phyloP scores from a whole-genome alignment of 37 sponge, comb jelly and placozoan species.

The Geodia barretti region DNA sequence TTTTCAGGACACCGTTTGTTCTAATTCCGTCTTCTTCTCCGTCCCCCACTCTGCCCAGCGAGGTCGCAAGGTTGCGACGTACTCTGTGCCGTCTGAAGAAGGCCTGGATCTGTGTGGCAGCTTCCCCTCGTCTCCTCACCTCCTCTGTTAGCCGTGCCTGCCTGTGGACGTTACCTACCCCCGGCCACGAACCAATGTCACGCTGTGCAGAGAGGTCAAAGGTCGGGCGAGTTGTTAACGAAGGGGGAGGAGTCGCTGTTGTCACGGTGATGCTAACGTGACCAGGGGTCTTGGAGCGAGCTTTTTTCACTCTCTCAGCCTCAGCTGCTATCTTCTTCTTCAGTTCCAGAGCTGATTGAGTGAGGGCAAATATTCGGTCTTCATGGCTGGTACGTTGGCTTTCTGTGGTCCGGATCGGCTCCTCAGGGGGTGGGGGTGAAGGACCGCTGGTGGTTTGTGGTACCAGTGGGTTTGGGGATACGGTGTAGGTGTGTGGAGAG shows the following conservation, averaged over 20 bases:
- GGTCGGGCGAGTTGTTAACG: neutral
- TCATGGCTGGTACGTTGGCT: neutral
- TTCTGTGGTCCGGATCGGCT: neutral
- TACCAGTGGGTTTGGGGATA: neutral
- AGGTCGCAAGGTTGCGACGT: neutral
- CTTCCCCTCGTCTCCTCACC: slow-evolving; percentile 10
- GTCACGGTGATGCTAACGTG: too few relatives aligned
- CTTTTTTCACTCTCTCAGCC: slow-evolving; percentile 6
- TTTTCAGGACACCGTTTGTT: neutral
- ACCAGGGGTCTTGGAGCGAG: too few relatives aligned
- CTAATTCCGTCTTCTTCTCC: neutral
- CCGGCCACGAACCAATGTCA: too few relatives aligned
- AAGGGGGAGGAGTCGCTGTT: neutral
- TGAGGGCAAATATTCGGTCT: slow-evolving; percentile 41
- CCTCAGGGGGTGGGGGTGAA: neutral
- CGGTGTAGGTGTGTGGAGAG: slow-evolving; percentile 2
- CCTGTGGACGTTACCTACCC: slow-evolving; percentile 41
- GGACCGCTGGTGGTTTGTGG: neutral
- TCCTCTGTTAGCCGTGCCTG: slow-evolving; percentile 19
- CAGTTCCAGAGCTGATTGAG: slow-evolving; percentile 52
- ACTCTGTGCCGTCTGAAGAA: slow-evolving; percentile 64
- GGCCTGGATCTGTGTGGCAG: slow-evolving; percentile 69
- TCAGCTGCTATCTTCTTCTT: slow-evolving; percentile 47
- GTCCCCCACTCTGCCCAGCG: neutral
- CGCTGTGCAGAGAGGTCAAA: neutral